phyloP scores from a whole-genome alignment of 2,888 invertebrate species.

The Anthoptus insignis region DNA sequence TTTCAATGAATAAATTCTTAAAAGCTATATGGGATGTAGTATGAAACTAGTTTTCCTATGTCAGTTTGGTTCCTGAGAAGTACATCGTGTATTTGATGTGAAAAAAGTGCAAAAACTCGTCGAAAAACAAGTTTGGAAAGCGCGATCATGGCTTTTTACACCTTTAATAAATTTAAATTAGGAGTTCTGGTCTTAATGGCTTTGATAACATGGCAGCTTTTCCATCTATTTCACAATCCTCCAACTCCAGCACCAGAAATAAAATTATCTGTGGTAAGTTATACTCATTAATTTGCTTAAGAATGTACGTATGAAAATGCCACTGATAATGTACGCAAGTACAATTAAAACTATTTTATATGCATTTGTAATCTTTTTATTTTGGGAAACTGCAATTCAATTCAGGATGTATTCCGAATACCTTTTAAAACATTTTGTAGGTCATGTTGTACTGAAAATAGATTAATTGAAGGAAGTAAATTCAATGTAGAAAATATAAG shows the following conservation, averaged over 20 bases:
- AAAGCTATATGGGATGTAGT: not conserved
- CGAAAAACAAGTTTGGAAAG: conserved; percentile 6
- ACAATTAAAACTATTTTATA: too few species aligned
- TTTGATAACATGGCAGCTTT: conserved; percentile 80
- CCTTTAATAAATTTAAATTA: conserved; percentile 77
- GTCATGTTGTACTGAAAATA: too few species aligned
- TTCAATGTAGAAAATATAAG: too few species aligned
- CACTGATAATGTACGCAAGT: too few species aligned
- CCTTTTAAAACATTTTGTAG: too few species aligned
- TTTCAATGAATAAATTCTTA: not conserved
- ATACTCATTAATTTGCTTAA: too few species aligned
- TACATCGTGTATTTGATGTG: not conserved
- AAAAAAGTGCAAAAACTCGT: not conserved
- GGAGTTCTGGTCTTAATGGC: conserved; percentile 72
- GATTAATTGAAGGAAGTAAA: too few species aligned
- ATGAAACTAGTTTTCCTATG: not conserved
- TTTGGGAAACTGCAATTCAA: too few species aligned
- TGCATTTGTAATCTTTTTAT: too few species aligned
- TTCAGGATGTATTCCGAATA: too few species aligned
- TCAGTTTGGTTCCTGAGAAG: not conserved
- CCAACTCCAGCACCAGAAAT: conserved; percentile 36
- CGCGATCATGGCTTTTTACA: conserved; percentile 71
- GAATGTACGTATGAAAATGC: too few species aligned
- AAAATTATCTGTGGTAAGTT: conserved; percentile 66
- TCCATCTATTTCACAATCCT: conserved; percentile 67